phyloP scores from a whole-genome alignment of 2,888 invertebrate genomes.

The Dascillus cervinus region DNA sequence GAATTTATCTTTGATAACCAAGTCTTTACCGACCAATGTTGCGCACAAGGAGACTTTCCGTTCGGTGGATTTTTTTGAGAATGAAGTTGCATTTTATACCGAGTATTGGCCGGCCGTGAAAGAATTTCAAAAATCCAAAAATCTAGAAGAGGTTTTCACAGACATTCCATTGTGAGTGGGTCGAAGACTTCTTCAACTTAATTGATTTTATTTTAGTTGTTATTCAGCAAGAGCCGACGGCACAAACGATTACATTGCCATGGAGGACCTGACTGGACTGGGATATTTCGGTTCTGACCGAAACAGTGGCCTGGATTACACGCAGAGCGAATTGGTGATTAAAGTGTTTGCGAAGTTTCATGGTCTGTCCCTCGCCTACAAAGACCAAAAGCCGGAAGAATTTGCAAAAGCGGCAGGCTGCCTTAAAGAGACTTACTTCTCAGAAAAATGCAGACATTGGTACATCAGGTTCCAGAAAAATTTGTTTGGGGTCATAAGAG shows the following conservation, averaged over 20 bases:
- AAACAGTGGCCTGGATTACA: slow-evolving; percentile 29
- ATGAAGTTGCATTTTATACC: slow-evolving; percentile 62
- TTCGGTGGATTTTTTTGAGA: slow-evolving; percentile 59
- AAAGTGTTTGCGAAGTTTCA: slow-evolving; percentile 42
- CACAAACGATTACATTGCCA: slow-evolving; percentile 38
- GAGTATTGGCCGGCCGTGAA: slow-evolving; percentile 44
- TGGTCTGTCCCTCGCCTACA: slow-evolving; percentile 42
- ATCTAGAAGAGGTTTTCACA: slow-evolving; percentile 20
- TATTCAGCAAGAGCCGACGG: slow-evolving; percentile 38
- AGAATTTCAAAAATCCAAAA: slow-evolving; percentile 34
- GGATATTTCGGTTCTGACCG: slow-evolving; percentile 35
- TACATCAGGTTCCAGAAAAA: slow-evolving; percentile 47
- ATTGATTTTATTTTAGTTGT: slow-evolving; percentile 26
- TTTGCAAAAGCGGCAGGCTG: slow-evolving; percentile 27
- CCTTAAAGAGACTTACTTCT: slow-evolving; percentile 51
- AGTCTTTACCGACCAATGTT: slow-evolving; percentile 57
- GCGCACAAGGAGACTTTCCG: slow-evolving; percentile 57
- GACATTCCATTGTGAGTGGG: slow-evolving; percentile 28
- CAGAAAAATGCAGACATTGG: slow-evolving; percentile 49
- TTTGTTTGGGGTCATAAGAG: slow-evolving; percentile 48
- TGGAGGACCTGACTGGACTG: slow-evolving; percentile 37
- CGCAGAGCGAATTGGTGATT: slow-evolving; percentile 33
- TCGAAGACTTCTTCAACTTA: background rate
- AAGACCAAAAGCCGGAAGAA: slow-evolving; percentile 35
- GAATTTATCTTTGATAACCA: too few species aligned